A percentile compares a stretch with the other conserved stretches of the same genome.
Evolutionary conservation across 2,888 invertebrate genomes (phyloP).

Genomic region (Mimas tiliae): DNA sequence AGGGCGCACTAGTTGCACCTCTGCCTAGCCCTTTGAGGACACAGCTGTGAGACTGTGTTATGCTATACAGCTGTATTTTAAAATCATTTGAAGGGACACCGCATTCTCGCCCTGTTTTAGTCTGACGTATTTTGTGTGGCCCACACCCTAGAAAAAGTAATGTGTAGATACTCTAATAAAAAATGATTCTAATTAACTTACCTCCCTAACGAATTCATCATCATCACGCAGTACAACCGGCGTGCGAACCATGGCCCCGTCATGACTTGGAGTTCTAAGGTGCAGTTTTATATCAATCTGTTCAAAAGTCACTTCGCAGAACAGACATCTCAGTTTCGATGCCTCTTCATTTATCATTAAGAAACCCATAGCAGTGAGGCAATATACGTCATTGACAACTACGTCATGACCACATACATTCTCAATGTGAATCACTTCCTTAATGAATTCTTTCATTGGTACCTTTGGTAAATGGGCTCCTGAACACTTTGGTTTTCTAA

Average conservation of each 20-base stretch:
- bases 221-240: not conserved
- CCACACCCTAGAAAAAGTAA: too few species aligned
- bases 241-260: not conserved
- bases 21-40: too few species aligned
- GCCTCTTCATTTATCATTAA: not conserved
- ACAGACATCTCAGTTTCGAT: not conserved
- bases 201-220: slow-evolving; percentile 14
- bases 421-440: slow-evolving; percentile 1
- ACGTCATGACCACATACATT: not conserved
- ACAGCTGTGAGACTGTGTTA: too few species aligned
- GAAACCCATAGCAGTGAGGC: not conserved
- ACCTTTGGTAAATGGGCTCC: slow-evolving; percentile 8
- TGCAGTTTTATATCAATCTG: not conserved
- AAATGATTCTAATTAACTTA: not conserved
- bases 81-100: too few species aligned
- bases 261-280: not conserved
- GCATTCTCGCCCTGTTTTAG: too few species aligned
- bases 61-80: too few species aligned
- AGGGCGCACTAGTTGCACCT: too few species aligned
- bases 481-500: slow-evolving; percentile 30
- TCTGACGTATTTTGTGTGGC: too few species aligned
- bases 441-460: slow-evolving; percentile 23
- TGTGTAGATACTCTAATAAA: too few species aligned
- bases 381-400: slow-evolving; percentile 1
- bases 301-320: not conserved